Conservation (phyloP, 2,888 invertebrate species). For the Spatulosminthurus flaviceps region DNA sequence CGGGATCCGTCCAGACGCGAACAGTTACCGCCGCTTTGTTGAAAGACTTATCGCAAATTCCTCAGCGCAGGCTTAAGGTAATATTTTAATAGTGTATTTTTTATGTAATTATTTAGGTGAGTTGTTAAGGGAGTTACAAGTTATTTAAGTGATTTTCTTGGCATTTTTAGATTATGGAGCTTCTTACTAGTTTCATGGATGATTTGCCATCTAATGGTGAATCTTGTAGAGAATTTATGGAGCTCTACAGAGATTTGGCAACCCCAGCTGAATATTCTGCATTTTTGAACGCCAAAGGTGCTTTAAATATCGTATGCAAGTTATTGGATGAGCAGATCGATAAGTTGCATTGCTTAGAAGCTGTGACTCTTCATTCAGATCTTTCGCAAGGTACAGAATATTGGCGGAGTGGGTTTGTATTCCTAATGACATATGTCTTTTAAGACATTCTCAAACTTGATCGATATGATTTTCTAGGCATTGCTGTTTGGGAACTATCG, state of each 20-base stretch:
- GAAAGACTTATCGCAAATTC: slow-evolving; percentile 61
- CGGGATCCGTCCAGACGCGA: slow-evolving; percentile 63
- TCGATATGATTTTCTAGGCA: slow-evolving; percentile 46
- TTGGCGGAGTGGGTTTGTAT: no score
- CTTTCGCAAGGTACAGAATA: slow-evolving; percentile 87
- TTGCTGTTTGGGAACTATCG: slow-evolving; percentile 62
- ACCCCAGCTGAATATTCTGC: slow-evolving; percentile 91
- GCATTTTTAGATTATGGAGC: slow-evolving; percentile 75
- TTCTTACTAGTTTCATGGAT: slow-evolving; percentile 87
- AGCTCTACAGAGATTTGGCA: slow-evolving; percentile 85
- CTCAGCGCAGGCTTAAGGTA: slow-evolving; percentile 59
- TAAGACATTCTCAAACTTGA: no score
- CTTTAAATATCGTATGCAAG: slow-evolving; percentile 83
- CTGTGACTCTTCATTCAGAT: slow-evolving; percentile 91
- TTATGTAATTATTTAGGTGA: no score
- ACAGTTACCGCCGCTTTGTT: slow-evolving; percentile 60
- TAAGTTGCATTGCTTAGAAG: slow-evolving; percentile 87
- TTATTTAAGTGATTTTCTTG: slow-evolving; percentile 16
- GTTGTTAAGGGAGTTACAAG: no score
- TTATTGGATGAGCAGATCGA: slow-evolving; percentile 88
- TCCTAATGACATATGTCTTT: no score
- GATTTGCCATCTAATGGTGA: slow-evolving; percentile 89
- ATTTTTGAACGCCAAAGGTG: slow-evolving; percentile 87
- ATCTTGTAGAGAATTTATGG: slow-evolving; percentile 89
- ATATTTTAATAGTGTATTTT: no score